phyloP scores from a whole-genome alignment of 2,797 vertebrate species.

The Syncerus caffer region DNA sequence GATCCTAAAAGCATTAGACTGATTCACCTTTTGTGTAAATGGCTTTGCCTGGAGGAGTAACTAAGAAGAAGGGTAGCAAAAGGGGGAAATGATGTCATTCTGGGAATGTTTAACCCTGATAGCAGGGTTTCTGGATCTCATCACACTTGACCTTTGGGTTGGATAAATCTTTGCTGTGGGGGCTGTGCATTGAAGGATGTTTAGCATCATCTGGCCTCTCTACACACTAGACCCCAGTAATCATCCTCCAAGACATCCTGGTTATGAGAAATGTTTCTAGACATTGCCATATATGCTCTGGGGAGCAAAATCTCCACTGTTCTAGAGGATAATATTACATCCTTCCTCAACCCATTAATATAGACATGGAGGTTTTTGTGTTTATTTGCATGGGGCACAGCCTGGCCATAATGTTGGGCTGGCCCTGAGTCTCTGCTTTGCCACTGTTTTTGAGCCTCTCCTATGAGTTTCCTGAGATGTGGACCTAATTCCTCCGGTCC shows the following conservation, averaged over 20 bases:
- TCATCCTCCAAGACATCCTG: neutral
- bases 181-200: neutral
- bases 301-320: neutral
- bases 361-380: neutral
- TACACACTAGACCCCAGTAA: neutral
- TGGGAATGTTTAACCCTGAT: neutral
- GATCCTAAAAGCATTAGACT: neutral
- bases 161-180: neutral
- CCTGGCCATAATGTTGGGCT: neutral
- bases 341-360: neutral
- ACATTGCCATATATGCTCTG: neutral
- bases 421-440: neutral
- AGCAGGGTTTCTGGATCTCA: neutral
- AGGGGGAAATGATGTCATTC: neutral
- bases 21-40: neutral
- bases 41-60: neutral
- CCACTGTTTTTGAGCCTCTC: neutral
- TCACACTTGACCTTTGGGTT: neutral
- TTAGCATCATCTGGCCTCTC: neutral
- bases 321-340: neutral
- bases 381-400: neutral
- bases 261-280: neutral
- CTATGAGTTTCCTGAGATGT: neutral
- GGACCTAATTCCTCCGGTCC: neutral
- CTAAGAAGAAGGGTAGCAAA: neutral